Percentiles rank a stretch among this genome's conserved stretches.
phyloP scores from a whole-genome alignment of 2,797 vertebrate genomes.

The Martes flavigula region DNA sequence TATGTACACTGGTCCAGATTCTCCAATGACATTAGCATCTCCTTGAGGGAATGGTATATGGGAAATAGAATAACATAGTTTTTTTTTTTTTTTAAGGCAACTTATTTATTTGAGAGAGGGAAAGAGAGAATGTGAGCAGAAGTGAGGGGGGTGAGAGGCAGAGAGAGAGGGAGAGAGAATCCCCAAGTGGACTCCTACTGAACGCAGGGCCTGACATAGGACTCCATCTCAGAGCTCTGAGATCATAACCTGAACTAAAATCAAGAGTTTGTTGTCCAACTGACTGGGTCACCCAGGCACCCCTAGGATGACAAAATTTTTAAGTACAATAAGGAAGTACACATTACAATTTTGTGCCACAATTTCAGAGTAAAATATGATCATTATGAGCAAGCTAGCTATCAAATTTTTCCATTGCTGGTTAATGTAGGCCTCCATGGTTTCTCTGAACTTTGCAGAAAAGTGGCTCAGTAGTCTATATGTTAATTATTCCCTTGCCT shows the following conservation, averaged over 20 bases:
- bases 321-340: neutral
- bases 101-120: neutral
- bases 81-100: neutral
- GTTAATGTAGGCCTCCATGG: neutral
- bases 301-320: neutral
- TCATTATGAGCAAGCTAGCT: neutral
- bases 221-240: neutral
- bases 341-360: neutral
- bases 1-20: neutral
- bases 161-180: neutral
- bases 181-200: neutral
- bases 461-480: conserved; percentile 36
- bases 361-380: neutral
- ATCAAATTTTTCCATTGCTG: neutral
- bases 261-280: neutral
- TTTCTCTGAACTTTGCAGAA: conserved; percentile 46
- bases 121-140: neutral
- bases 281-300: neutral
- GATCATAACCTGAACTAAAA: neutral
- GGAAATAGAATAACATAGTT: neutral
- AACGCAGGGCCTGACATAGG: neutral
- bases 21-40: neutral
- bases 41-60: neutral
- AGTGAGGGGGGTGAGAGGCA: neutral
- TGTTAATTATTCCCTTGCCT: conserved; percentile 55